phyloP scores from a whole-genome alignment of 2,113 vertebrate genomes.

The Craseonycteris thonglongyai region DNA sequence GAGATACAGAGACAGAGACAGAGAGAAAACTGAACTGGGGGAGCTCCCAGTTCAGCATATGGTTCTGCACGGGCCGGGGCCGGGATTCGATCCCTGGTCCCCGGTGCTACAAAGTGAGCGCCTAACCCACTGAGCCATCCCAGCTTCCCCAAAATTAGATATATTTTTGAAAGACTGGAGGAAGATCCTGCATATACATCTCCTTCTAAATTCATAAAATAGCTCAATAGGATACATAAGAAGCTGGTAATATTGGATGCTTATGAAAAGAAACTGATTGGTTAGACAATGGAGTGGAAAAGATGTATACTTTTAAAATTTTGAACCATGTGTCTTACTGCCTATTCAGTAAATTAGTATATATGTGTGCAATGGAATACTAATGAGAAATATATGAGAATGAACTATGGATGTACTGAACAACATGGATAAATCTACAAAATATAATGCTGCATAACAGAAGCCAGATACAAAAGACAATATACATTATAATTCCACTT shows the following conservation, averaged over 20 bases:
- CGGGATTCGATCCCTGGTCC: too few relatives aligned
- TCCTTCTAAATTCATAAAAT: neutral
- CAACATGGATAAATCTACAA: neutral
- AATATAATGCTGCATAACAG: neutral
- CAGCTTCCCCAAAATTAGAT: conserved; percentile 15
- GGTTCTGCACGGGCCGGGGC: too few relatives aligned
- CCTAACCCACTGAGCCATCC: too few relatives aligned
- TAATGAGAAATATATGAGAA: neutral
- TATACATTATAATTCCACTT: neutral
- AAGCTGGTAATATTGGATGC: neutral
- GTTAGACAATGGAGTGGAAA: neutral
- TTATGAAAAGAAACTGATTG: neutral
- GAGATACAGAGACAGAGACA: too few relatives aligned
- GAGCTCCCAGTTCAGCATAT: too few relatives aligned
- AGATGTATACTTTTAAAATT: neutral
- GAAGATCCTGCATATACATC: neutral
- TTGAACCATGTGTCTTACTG: neutral
- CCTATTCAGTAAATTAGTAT: neutral
- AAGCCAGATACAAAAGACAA: neutral
- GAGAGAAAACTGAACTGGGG: too few relatives aligned
- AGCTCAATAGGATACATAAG: neutral
- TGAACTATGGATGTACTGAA: neutral
- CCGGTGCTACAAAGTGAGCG: too few relatives aligned
- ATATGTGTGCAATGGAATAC: neutral
- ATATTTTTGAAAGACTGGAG: neutral